Evolutionary conservation across 2,888 invertebrate genomes (phyloP).

Genomic region (Bibio marci): DNA sequence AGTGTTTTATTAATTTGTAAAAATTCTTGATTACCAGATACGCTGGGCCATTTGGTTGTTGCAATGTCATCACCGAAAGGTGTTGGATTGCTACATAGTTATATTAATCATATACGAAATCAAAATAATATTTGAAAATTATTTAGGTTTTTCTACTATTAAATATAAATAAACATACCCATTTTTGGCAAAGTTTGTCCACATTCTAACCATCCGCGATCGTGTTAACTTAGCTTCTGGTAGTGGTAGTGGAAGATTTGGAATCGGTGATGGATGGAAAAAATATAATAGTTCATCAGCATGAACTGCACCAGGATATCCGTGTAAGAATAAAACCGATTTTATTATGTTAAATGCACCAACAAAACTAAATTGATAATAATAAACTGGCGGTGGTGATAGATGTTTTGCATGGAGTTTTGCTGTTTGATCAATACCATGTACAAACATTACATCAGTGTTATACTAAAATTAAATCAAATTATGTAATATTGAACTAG

Average conservation of each 20-base stretch:
- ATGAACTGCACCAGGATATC: conserved; percentile 22
- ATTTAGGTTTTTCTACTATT: conserved; percentile 3
- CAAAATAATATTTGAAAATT: background rate
- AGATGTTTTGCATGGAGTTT: conserved; percentile 4
- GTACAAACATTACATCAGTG: conserved; percentile 7
- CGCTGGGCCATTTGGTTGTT: conserved; percentile 31
- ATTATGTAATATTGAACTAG: background rate
- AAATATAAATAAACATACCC: conserved; percentile 22
- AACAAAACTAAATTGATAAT: conserved; percentile 7
- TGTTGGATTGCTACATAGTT: conserved; percentile 27
- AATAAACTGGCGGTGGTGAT: conserved; percentile 6
- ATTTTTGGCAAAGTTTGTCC: conserved; percentile 35
- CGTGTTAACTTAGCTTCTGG: conserved; percentile 27
- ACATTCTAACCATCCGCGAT: conserved; percentile 29
- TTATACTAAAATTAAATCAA: conserved; percentile 1
- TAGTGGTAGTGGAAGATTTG: conserved; percentile 17
- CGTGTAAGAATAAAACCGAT: conserved; percentile 2
- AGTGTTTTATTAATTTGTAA: conserved; percentile 30
- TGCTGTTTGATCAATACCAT: conserved; percentile 7
- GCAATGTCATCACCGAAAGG: conserved; percentile 29
- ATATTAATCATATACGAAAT: background rate
- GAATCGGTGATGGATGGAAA: conserved; percentile 21
- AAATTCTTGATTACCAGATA: conserved; percentile 27
- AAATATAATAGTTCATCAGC: conserved; percentile 30
- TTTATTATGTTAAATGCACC: conserved; percentile 8